These are phyloP conservation scores for Epinotia brunnichana DNA, from an alignment of 2,888 invertebrate genomes.

Conservation along the genomic window DNA sequence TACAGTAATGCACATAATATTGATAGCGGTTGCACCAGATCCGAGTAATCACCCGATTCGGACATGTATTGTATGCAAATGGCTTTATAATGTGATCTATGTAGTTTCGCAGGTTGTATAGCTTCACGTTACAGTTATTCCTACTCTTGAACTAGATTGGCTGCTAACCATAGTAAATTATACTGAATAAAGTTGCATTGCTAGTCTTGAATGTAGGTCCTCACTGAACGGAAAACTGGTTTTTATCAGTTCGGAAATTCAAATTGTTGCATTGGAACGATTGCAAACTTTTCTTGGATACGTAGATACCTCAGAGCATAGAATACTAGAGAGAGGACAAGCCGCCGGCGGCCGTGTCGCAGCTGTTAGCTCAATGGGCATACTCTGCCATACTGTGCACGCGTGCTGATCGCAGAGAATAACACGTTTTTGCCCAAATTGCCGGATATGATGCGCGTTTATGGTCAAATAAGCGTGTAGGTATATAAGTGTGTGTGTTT, in stretches of 20 bases:
- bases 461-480: no score
- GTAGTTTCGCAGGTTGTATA: conserved; percentile 27
- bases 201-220: not conserved
- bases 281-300: conserved; percentile 7
- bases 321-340: no score
- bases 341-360: no score
- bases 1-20: conserved; percentile 31
- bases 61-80: conserved; percentile 48
- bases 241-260: conserved; percentile 1
- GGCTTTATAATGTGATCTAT: conserved; percentile 41
- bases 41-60: conserved; percentile 47
- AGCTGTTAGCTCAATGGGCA: no score
- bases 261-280: not conserved
- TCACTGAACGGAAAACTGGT: conserved; percentile 1
- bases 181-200: not conserved
- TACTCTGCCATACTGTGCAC: no score
- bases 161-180: conserved; percentile 3
- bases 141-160: conserved; percentile 8
- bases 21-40: conserved; percentile 46
- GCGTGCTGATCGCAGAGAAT: no score
- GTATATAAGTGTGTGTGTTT: no score
- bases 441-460: no score
- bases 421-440: no score
- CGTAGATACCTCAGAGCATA: no score
- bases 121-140: conserved; percentile 36